phyloP scores from a whole-genome alignment of 2,113 vertebrate genomes.

The Rhinopithecus roxellana region DNA sequence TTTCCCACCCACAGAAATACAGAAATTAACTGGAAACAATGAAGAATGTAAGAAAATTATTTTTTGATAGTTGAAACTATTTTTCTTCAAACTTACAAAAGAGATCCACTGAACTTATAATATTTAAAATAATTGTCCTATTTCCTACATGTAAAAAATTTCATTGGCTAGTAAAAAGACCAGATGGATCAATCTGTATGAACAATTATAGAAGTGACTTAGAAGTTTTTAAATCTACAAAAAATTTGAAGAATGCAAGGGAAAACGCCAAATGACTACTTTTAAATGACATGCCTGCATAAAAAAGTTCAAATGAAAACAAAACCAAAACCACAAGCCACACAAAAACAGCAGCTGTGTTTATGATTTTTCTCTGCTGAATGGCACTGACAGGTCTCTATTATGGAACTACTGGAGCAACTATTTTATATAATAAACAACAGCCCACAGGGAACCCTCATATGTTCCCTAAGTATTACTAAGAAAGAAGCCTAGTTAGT shows the following conservation, averaged over 20 bases:
- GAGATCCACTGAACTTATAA: neutral
- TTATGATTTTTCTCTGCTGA: constrained; percentile 55
- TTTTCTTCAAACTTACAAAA: constrained; percentile 37
- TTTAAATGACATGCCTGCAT: constrained; percentile 50
- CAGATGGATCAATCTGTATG: constrained; percentile 17
- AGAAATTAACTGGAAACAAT: constrained; percentile 18
- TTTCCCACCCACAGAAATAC: neutral
- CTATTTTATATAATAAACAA: constrained; percentile 48
- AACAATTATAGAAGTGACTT: constrained; percentile 46
- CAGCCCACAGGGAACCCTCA: neutral
- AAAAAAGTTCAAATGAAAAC: constrained; percentile 61
- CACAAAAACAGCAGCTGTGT: constrained; percentile 71
- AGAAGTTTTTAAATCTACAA: constrained; percentile 36
- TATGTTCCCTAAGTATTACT: constrained; percentile 4
- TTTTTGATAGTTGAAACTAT: constrained; percentile 28
- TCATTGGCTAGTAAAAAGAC: neutral
- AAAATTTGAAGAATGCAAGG: constrained; percentile 50
- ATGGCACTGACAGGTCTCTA: constrained; percentile 17
- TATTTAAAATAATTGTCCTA: constrained; percentile 47
- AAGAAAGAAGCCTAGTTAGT: neutral
- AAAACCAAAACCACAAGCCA: constrained; percentile 61
- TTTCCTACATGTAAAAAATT: constrained; percentile 38
- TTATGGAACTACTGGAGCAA: neutral
- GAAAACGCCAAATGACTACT: constrained; percentile 54
- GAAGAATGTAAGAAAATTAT: neutral